phyloP scores from a whole-genome alignment of 2,797 vertebrate genomes.

The Buphagus erythrorhynchus region DNA sequence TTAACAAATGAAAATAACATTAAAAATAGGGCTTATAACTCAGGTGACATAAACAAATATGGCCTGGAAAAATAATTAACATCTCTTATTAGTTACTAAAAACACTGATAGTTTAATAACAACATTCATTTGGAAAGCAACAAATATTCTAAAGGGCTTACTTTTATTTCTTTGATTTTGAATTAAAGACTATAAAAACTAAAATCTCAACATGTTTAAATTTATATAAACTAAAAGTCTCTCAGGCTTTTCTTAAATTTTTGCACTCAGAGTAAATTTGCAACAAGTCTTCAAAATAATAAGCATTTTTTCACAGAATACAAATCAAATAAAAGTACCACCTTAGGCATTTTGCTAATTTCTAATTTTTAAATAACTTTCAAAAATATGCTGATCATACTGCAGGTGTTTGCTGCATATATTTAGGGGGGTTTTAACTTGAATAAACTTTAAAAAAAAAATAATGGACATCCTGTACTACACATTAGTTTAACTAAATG shows the following conservation, averaged over 20 bases:
- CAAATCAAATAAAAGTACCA: slow-evolving; percentile 26
- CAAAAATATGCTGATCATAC: not conserved
- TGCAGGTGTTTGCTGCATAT: not conserved
- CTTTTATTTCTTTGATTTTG: not conserved
- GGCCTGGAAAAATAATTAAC: not conserved
- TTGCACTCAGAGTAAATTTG: not conserved
- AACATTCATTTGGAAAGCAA: not conserved
- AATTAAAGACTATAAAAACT: not conserved
- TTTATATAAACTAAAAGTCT: not conserved
- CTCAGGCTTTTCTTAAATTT: not conserved
- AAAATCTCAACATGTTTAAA: not conserved
- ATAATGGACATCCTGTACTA: slow-evolving; percentile 23
- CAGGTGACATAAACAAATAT: not conserved
- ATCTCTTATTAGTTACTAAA: not conserved
- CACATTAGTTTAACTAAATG: slow-evolving; percentile 41
- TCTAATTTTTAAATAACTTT: slow-evolving; percentile 33
- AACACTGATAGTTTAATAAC: not conserved
- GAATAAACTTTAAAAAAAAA: slow-evolving; percentile 40
- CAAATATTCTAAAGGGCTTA: not conserved
- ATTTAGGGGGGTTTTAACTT: slow-evolving; percentile 37
- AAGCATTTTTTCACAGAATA: slow-evolving; percentile 6
- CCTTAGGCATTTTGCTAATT: not conserved
- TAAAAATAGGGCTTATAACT: not conserved
- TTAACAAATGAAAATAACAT: not conserved
- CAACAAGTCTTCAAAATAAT: slow-evolving; percentile 11